These are phyloP conservation scores for Anoplius nigerrimus DNA, from an alignment of 2,888 invertebrate species.

Conservation along the genomic window DNA sequence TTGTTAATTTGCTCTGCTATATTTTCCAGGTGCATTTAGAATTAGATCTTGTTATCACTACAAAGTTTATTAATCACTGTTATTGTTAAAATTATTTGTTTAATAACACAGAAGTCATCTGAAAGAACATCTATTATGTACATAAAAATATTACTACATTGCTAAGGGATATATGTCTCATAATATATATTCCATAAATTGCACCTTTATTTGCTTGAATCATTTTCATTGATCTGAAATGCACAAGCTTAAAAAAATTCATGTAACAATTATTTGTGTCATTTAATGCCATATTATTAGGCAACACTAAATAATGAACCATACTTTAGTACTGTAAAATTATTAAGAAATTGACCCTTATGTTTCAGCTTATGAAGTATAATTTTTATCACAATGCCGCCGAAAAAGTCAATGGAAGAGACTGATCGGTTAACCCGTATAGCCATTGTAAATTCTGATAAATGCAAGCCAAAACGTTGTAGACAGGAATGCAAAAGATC, in stretches of 20 bases:
- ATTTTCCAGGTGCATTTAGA: too few species aligned
- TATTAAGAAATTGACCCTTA: constrained; percentile 2
- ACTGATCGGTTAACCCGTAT: constrained; percentile 96
- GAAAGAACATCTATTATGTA: too few species aligned
- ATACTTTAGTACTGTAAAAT: background rate
- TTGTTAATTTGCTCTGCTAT: too few species aligned
- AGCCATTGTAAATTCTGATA: constrained; percentile 97
- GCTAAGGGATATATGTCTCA: too few species aligned
- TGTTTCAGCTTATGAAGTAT: constrained; percentile 25
- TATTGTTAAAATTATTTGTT: too few species aligned
- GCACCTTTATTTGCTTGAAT: too few species aligned
- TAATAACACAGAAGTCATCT: too few species aligned
- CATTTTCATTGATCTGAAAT: background rate
- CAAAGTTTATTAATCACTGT: too few species aligned
- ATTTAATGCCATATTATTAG: background rate
- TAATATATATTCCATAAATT: too few species aligned
- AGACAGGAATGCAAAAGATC: constrained; percentile 99
- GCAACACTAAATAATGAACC: background rate
- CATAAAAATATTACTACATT: too few species aligned
- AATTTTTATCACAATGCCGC: constrained; percentile 78
- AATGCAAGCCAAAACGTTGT: constrained; percentile 99
- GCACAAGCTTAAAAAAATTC: background rate
- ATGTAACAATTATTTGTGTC: too few species aligned
- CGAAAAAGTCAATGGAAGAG: constrained; percentile 86
- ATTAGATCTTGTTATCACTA: too few species aligned